phyloP scores from a whole-genome alignment of 2,113 vertebrate species.

The Daubentonia madagascariensis region DNA sequence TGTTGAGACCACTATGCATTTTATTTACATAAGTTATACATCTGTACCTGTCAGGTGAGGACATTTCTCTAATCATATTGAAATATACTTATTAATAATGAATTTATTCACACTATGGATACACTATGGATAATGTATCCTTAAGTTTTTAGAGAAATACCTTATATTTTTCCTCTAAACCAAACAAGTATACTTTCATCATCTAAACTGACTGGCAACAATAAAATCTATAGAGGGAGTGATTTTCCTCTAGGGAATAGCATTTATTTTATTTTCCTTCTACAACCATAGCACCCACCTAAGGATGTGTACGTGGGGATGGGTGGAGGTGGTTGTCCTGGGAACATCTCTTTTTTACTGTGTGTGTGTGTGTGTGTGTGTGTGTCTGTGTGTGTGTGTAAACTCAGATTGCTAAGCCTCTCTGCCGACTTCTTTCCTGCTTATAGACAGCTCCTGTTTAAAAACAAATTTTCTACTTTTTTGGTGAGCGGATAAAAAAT shows the following conservation, averaged over 20 bases:
- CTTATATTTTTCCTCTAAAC: not conserved
- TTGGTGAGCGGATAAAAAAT: not conserved
- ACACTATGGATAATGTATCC: not conserved
- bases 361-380: not conserved
- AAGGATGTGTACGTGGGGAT: not conserved
- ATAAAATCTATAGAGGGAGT: no score
- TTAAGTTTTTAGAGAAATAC: not conserved
- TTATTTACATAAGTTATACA: no score
- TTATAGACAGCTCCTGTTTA: not conserved
- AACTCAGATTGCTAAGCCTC: not conserved
- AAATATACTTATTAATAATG: no score
- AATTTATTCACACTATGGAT: no score
- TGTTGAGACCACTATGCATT: no score
- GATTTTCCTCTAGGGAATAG: not conserved
- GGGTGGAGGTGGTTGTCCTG: not conserved
- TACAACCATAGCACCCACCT: not conserved
- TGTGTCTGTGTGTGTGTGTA: not conserved
- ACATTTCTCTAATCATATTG: no score
- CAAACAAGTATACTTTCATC: not conserved
- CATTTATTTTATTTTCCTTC: not conserved
- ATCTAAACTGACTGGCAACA: not conserved
- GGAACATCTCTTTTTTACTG: not conserved
- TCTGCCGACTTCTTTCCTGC: not conserved
- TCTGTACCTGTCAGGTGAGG: no score
- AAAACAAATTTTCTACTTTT: not conserved